A percentile compares a stretch with the other conserved stretches of the same genome.
phyloP scores from a whole-genome alignment of 2,888 invertebrate genomes.

The Pandemis cinnamomeana region DNA sequence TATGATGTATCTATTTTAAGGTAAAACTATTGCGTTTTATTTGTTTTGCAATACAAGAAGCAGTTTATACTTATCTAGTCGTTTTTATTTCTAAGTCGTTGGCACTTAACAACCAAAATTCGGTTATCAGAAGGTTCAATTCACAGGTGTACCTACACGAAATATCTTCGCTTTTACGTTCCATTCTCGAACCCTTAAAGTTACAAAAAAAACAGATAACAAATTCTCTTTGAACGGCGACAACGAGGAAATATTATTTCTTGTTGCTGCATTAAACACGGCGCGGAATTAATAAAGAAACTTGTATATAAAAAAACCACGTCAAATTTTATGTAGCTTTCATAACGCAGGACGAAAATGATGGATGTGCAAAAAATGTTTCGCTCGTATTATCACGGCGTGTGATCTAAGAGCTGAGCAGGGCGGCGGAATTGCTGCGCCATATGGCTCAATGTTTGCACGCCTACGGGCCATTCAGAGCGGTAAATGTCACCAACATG shows the following conservation, averaged over 20 bases:
- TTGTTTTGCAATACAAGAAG: too few relatives aligned
- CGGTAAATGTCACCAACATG: constrained; percentile 12
- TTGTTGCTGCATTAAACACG: constrained; percentile 11
- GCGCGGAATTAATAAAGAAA: constrained; percentile 9
- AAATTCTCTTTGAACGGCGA: constrained; percentile 13
- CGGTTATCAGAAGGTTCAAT: neutral
- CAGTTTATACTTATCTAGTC: too few relatives aligned
- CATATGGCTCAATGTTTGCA: constrained; percentile 24
- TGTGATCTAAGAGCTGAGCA: constrained; percentile 18
- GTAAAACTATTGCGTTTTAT: too few relatives aligned
- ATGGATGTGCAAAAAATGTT: constrained; percentile 39
- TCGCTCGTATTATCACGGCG: constrained; percentile 28
- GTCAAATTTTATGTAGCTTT: constrained; percentile 31
- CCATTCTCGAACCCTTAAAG: neutral
- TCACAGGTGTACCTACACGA: neutral
- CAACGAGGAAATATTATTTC: neutral
- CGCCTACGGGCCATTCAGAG: constrained; percentile 16
- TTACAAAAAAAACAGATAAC: constrained; percentile 3
- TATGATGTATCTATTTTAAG: too few relatives aligned
- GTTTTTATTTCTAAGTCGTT: too few relatives aligned
- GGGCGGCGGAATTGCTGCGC: constrained; percentile 18
- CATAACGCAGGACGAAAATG: constrained; percentile 29
- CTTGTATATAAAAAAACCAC: constrained; percentile 12
- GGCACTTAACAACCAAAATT: neutral
- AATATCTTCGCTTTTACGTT: neutral